These are phyloP conservation scores for Cebidichthys violaceus DNA, from an alignment of 2,113 vertebrate species.

Conservation along the genomic window DNA sequence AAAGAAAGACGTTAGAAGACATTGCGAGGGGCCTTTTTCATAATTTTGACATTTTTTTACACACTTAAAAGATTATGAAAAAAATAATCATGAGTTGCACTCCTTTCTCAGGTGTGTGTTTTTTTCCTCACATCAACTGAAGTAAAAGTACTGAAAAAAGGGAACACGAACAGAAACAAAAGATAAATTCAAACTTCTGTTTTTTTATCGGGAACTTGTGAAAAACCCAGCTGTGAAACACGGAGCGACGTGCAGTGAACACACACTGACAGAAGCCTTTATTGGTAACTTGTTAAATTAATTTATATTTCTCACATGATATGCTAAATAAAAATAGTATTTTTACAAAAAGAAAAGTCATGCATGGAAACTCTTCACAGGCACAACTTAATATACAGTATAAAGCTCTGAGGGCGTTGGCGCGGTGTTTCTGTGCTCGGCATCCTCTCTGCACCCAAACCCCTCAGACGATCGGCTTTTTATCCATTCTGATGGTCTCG, in stretches of 20 bases:
- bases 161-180: slow-evolving; percentile 16
- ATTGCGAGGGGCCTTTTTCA: background rate
- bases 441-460: background rate
- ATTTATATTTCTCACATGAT: slow-evolving; percentile 28
- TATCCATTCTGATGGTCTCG: slow-evolving; percentile 72
- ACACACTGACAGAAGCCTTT: background rate
- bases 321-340: background rate
- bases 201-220: background rate
- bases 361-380: background rate
- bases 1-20: background rate
- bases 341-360: slow-evolving; percentile 32
- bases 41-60: background rate
- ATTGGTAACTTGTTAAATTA: slow-evolving; percentile 28
- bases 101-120: no score
- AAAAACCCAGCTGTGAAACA: background rate
- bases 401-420: background rate
- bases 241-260: background rate
- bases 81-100: background rate
- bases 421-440: background rate
- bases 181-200: slow-evolving; percentile 28
- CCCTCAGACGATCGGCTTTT: slow-evolving; percentile 45
- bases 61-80: background rate
- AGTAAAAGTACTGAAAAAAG: background rate
- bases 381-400: slow-evolving; percentile 16
- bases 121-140: background rate